phyloP scores from a whole-genome alignment of 1,140 invertebrate genomes.

The Streblospio benedicti region DNA sequence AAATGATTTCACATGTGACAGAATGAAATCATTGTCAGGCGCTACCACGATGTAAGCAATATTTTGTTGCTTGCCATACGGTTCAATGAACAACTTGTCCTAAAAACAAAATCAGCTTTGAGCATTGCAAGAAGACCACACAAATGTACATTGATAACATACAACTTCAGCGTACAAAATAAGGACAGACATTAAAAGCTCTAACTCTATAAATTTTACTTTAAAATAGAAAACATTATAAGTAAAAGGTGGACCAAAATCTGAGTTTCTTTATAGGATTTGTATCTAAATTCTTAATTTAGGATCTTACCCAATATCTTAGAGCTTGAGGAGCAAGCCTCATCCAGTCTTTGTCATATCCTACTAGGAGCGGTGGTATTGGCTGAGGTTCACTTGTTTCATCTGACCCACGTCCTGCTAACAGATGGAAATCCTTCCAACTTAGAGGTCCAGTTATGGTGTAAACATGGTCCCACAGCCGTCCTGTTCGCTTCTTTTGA shows the following conservation, averaged over 20 bases:
- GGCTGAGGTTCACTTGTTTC: constrained; percentile 93
- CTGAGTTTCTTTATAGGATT: too few relatives aligned
- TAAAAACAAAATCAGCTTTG: constrained; percentile 23
- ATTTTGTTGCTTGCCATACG: constrained; percentile 83
- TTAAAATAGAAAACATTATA: too few relatives aligned
- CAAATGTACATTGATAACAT: too few relatives aligned
- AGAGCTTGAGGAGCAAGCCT: constrained; percentile 84
- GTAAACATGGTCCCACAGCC: constrained; percentile 49
- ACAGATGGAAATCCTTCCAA: constrained; percentile 90
- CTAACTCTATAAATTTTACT: too few relatives aligned
- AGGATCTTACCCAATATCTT: constrained; percentile 80
- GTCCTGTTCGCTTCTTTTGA: constrained; percentile 78
- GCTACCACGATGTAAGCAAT: constrained; percentile 88
- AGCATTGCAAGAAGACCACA: background rate
- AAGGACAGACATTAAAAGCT: too few relatives aligned
- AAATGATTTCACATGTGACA: constrained; percentile 70
- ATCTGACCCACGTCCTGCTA: constrained; percentile 79
- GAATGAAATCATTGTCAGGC: constrained; percentile 79
- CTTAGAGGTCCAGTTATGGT: constrained; percentile 68
- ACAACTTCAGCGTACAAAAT: too few relatives aligned
- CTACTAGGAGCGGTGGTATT: constrained; percentile 81
- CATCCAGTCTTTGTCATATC: constrained; percentile 90
- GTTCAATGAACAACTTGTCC: constrained; percentile 85
- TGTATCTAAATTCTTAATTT: too few relatives aligned
- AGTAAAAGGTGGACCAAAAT: too few relatives aligned